A percentile compares a stretch with the other conserved stretches of the same genome.
Evolutionary conservation across 2,888 invertebrate species (phyloP).

Genomic region (Proisotoma minuta): DNA sequence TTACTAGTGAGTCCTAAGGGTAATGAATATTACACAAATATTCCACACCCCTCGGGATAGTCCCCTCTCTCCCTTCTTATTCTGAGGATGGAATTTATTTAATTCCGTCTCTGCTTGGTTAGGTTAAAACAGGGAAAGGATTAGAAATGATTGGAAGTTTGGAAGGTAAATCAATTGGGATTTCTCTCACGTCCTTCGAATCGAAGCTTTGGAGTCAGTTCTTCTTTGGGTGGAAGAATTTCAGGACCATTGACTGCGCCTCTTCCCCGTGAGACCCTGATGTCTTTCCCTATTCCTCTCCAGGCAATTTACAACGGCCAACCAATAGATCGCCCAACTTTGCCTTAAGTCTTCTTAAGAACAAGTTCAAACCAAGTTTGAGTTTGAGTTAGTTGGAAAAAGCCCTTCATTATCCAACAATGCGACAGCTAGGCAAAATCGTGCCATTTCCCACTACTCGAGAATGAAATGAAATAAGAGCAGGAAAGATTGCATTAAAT

Average conservation of each 20-base stretch:
- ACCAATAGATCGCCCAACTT: neutral
- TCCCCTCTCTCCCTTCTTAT: neutral
- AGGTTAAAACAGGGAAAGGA: neutral
- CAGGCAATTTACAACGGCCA: neutral
- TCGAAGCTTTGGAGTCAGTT: neutral
- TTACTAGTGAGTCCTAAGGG: constrained; percentile 13
- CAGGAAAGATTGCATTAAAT: no score
- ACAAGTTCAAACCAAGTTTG: no score
- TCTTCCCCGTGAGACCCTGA: constrained; percentile 2
- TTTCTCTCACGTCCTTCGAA: constrained; percentile 12
- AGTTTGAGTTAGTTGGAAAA: no score
- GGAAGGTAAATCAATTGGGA: constrained; percentile 16
- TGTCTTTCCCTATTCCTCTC: neutral
- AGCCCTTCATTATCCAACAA: no score
- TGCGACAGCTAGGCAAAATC: no score
- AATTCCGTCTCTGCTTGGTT: constrained; percentile 1
- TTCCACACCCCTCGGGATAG: constrained; percentile 1
- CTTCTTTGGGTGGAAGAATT: neutral
- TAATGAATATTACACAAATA: constrained; percentile 9
- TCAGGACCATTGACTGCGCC: constrained; percentile 10
- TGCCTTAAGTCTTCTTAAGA: no score
- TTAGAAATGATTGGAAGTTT: constrained; percentile 10
- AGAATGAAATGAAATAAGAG: no score
- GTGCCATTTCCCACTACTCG: no score
- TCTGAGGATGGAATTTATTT: constrained; percentile 7